Percentiles rank a stretch among this genome's conserved stretches.
Conservation (phyloP, 2,888 invertebrate species). For the Eulithis testata region DNA sequence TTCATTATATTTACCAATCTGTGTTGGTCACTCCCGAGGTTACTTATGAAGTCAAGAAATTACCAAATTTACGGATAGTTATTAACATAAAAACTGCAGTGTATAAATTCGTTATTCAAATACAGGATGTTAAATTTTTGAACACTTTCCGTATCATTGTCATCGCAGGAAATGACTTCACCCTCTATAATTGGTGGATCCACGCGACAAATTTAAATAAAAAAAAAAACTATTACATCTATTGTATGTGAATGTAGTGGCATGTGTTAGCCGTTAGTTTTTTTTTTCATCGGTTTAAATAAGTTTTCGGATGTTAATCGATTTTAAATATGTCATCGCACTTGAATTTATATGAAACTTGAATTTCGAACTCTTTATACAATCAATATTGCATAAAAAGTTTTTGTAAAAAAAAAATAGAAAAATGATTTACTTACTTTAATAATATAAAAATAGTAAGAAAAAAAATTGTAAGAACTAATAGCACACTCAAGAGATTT, state of each 20-base stretch:
- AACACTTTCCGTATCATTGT: conserved; percentile 70
- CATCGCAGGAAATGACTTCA: conserved; percentile 76
- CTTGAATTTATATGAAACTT: no score
- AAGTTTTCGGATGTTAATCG: conserved; percentile 16
- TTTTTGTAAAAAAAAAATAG: no score
- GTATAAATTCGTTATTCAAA: conserved; percentile 31
- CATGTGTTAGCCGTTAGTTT: conserved; percentile 51
- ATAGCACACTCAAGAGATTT: no score
- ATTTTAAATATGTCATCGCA: conserved; percentile 12
- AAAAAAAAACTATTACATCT: conserved; percentile 45
- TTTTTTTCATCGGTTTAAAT: conserved; percentile 23
- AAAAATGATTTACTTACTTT: no score
- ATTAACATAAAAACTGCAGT: conserved; percentile 10
- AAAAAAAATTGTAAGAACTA: no score
- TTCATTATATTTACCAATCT: no score
- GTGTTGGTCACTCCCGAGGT: no score
- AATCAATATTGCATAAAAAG: no score
- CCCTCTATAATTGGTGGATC: conserved; percentile 66
- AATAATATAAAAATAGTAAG: no score
- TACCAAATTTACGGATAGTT: background rate
- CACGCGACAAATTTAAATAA: conserved; percentile 66
- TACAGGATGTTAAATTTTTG: conserved; percentile 51
- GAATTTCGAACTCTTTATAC: no score
- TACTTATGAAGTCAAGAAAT: background rate
- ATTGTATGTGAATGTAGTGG: conserved; percentile 47